Base-by-base conservation (phyloP, 2,113 vertebrate genomes). In the Entelurus aequoreus region DNA sequence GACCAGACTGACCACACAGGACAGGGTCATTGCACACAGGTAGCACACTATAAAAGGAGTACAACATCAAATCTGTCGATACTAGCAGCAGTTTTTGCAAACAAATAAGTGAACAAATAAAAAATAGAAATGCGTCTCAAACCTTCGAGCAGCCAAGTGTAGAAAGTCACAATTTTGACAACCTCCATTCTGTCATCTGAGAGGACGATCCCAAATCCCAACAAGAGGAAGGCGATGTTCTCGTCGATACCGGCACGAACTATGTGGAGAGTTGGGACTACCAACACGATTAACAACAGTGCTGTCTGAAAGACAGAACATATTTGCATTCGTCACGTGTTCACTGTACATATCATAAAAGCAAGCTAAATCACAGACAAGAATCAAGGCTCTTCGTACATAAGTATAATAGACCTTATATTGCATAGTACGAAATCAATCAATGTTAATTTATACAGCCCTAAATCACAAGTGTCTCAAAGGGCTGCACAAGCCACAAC, bases 141-240 rank as follows among this genome's bases (percentile, higher is more conserved):
- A 96, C 95, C 95, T 90, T 98, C 95, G 64, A 96, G 72, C 0
- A 92, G 55, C 95, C 95, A 96, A 0, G 95, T 87, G 60, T 94
- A 91, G 66, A 93, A 87, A 4, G 84, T 93, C 50, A 92, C 90
- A 0, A 92, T 91, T 28, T 48, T 21, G 47, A 96, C 90, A 5
- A 94, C 93, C 75, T 90, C 91, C 68, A 89, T 87, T 77, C 83
- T 88, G 84, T 94, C 88, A 1, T 93, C 91, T 0, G 93, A 93
- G 0, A 96, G 88, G 49, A 91, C 53, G 8, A 98, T 16, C 0
- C 93, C 92, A 4, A 98, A 92, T n/a, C 94, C 91, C 0, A 93
- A 85, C 66, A 98, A 67, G 54, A 96, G 65, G 72, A 92, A 92
- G 54, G 91, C 91, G 0, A 96, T 75, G 1, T 98, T 94, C 8